Evolutionary conservation across 1,140 invertebrate genomes (phyloP).

Genomic region (Caerostris darwini): DNA sequence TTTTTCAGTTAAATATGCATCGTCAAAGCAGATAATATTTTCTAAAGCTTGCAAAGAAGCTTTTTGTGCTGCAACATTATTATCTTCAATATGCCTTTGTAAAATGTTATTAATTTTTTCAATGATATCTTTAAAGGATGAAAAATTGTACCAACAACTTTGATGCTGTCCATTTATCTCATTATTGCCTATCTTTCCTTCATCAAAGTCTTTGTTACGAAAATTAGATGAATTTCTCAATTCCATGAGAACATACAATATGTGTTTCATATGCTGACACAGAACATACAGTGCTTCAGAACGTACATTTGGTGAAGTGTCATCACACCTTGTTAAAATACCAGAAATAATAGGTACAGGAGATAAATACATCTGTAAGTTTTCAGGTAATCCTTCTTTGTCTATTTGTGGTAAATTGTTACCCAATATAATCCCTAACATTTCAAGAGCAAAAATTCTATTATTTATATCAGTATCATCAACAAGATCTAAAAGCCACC

Average conservation of each 20-base stretch:
- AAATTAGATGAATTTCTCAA: neutral
- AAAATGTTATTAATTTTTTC: slow-evolving; percentile 81
- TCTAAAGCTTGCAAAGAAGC: slow-evolving; percentile 84
- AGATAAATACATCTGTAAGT: slow-evolving; percentile 75
- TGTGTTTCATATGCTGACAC: slow-evolving; percentile 79
- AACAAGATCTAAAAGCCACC: slow-evolving; percentile 84
- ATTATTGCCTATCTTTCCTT: neutral
- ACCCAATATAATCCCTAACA: slow-evolving; percentile 83
- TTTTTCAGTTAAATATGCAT: slow-evolving; percentile 80
- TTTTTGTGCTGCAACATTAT: slow-evolving; percentile 85
- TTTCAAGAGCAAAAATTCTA: slow-evolving; percentile 85
- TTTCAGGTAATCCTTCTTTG: neutral
- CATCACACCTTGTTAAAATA: slow-evolving; percentile 84
- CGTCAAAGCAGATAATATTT: slow-evolving; percentile 81
- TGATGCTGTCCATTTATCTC: slow-evolving; percentile 45
- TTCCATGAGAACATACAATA: slow-evolving; percentile 1
- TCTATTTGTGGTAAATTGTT: slow-evolving; percentile 79
- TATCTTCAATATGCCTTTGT: slow-evolving; percentile 83
- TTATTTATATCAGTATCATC: slow-evolving; percentile 83
- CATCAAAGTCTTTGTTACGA: slow-evolving; percentile 79
- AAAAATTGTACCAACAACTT: slow-evolving; percentile 33
- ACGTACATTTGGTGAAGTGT: slow-evolving; percentile 84
- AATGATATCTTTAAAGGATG: slow-evolving; percentile 2
- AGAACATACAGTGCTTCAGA: slow-evolving; percentile 84
- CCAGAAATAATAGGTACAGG: slow-evolving; percentile 83